Evolutionary conservation across 2,797 vertebrate species (phyloP).

Genomic region (Molothrus ater): DNA sequence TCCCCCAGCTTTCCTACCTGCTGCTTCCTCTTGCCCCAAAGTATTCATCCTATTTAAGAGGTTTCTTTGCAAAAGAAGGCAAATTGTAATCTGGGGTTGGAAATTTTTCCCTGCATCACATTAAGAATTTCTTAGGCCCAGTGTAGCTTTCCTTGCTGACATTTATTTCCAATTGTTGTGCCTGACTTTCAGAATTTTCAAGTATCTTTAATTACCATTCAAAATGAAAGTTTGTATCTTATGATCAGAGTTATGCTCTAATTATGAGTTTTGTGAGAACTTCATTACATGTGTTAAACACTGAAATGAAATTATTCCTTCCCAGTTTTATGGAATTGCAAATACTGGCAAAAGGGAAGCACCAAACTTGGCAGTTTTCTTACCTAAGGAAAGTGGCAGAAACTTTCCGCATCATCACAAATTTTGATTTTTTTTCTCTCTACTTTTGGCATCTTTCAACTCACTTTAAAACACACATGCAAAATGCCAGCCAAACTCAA

Average conservation of each 20-base stretch:
- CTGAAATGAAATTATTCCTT: neutral
- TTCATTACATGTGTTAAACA: neutral
- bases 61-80: neutral
- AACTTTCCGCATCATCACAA: neutral
- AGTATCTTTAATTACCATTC: neutral
- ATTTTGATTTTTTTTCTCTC: neutral
- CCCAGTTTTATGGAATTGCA: neutral
- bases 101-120: neutral
- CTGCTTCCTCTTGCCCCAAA: rapidly evolving
- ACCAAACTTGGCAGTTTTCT: neutral
- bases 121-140: neutral
- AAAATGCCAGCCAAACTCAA: neutral
- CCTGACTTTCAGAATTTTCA: neutral
- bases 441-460: neutral
- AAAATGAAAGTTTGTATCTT: neutral
- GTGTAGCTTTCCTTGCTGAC: neutral
- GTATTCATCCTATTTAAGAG: neutral
- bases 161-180: neutral
- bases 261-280: neutral
- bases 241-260: neutral
- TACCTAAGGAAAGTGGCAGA: neutral
- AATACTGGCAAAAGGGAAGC: rapidly evolving
- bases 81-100: neutral
- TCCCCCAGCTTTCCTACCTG: neutral
- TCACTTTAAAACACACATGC: neutral